Base-by-base conservation (phyloP, 1,140 invertebrate species). In the Bombus affinis region DNA sequence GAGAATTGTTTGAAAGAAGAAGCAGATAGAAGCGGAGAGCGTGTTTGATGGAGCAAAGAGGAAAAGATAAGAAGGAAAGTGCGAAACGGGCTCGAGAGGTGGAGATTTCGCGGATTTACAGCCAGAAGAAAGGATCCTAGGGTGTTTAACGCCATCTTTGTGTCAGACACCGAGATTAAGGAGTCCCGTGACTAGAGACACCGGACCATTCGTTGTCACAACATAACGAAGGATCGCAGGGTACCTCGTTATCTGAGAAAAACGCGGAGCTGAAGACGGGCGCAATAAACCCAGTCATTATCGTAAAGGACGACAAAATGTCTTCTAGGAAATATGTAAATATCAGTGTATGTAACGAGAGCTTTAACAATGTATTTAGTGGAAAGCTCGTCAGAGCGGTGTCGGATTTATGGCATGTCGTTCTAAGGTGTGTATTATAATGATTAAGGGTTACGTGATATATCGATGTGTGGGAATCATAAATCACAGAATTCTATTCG, bases 241-340 rank as follows among this genome's bases (percentile, higher is more conserved):
- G 47, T 18, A 68, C 32, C 66, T 57, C 22, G 76, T 78, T 71
- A 70, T 53, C 35, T 39, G 28, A 4, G 32, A 35, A 53, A 72
- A 72, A 59, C 18, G 13, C 22, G 18, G 28, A 12, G n/a, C 25
- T 44, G 37, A 47, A 32, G 32, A 9, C 22, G 8, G 6, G 2
- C 1, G 75, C 8, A 22, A 70, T 32, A 72, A 62, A 9, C 66
- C 10, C 32, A 18, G 59, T 59, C 79, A n/a, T 80, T 87, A 76
- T 88, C 80, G 73, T 86, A 84, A 83, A 88, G 37, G 57, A 37
- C 72, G 74, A 77, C 39, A 76, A 68, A 59, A 25, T 53, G 62
- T 42, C 35, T 39, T 10, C 1, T n/a, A 32, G 37, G 70, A 25
- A 75, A 68, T 65, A n/a, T 28, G 59, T 81, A 86, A 81, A 66